A percentile compares a stretch with the other conserved stretches of the same genome.
phyloP scores from a whole-genome alignment of 2,797 vertebrate genomes.

The Merluccius polli region DNA sequence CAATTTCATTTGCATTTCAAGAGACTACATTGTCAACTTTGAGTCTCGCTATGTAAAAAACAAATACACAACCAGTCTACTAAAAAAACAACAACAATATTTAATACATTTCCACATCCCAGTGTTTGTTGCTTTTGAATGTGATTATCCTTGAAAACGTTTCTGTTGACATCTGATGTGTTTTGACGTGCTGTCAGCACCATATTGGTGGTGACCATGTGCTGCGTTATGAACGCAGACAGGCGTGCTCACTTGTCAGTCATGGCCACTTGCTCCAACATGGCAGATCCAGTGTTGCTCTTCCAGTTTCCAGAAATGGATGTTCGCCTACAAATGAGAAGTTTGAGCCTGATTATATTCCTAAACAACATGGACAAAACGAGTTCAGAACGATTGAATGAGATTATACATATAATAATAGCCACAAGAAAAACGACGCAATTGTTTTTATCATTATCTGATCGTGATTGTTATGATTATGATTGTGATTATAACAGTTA shows the following conservation, averaged over 20 bases:
- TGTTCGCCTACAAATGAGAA: slow-evolving; percentile 81
- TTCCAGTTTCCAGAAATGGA: slow-evolving; percentile 99
- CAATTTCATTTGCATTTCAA: not conserved
- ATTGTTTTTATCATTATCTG: not conserved
- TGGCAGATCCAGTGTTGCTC: slow-evolving; percentile 96
- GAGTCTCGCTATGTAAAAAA: not conserved
- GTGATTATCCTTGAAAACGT: not conserved
- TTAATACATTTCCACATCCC: slow-evolving; percentile 8
- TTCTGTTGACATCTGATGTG: slow-evolving; percentile 24
- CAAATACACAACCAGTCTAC: not conserved
- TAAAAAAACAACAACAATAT: slow-evolving; percentile 6
- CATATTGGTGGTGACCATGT: not conserved
- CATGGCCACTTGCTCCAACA: slow-evolving; percentile 99
- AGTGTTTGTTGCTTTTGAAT: slow-evolving; percentile 21
- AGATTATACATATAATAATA: not conserved
- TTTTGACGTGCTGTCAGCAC: slow-evolving; percentile 17
- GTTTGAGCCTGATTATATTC: slow-evolving; percentile 28
- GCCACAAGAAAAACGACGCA: not conserved
- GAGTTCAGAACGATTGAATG: not conserved
- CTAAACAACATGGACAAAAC: slow-evolving; percentile 5
- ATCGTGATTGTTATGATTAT: not conserved
- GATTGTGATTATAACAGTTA: not conserved
- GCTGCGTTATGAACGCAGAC: slow-evolving; percentile 36
- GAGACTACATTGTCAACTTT: not conserved
- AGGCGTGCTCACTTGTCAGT: slow-evolving; percentile 86